Base-by-base conservation (phyloP, 2,888 invertebrate genomes). In the Lymantria monacha region DNA sequence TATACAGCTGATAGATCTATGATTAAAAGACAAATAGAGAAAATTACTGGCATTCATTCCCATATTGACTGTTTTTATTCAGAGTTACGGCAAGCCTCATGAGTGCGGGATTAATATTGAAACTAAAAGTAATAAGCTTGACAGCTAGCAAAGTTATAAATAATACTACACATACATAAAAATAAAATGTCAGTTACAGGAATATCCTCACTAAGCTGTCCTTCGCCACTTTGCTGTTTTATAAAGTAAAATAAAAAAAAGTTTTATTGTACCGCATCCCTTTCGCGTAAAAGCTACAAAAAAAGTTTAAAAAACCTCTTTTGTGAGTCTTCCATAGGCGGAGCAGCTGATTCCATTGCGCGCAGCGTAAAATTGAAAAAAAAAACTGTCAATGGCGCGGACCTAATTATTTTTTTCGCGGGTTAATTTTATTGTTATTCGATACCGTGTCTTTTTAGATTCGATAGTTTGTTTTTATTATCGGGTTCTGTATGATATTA, bases 261-360 rank as follows among this genome's bases (percentile, higher is more conserved):
- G 9, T 48, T 15, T 46, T 59, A 64, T 66, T 66, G 66, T 66
- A 47, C 62, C 53, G 61, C 70, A 73, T 73, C 74, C 72, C 73
- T 74, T 74, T 74, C 59, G 57, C 51, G 49, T 51, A 61, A 59
- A 52, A 53, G 44, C 49, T 51, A 49, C 67, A 71, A 72, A 68
- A 66, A 60, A 65, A 48, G 31, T 47, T 62, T 57, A 68, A 64
- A 73, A 74, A 72, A 63, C 55, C 55, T 63, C 67, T 36, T 68
- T 75, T 77, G 77, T 75, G 44, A 52, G 61, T 59, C 59, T 61
- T 58, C 62, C 61, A 63, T 57, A 46, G 59, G 53, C 55, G 30
- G 47, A 61, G 72, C 76, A 76, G 76, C 76, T 76, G 76, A 76
- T 70, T 69, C 73, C 56, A 51, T 58, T 59, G 63, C 66, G 59